These are phyloP conservation scores for Brachionus rotundiformis DNA, from an alignment of 1,140 invertebrate species.

Conservation along the genomic window DNA sequence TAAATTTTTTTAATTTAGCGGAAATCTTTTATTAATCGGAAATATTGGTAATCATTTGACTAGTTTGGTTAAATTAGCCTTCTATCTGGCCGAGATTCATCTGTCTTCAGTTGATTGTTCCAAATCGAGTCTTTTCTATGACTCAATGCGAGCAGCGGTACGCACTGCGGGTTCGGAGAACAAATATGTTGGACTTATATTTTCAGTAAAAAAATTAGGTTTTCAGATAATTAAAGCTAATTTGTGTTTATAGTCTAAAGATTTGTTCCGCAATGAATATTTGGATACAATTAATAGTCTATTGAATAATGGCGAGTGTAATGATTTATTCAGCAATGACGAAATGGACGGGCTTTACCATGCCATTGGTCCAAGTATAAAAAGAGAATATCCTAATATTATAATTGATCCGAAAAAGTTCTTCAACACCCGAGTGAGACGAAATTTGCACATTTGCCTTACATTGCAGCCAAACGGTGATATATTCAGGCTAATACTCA, in stretches of 20 bases:
- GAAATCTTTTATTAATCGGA: conserved; percentile 62
- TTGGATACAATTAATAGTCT: conserved; percentile 63
- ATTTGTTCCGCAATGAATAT: conserved; percentile 59
- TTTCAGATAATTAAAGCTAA: no score
- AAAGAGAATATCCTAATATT: conserved; percentile 60
- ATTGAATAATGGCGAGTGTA: conserved; percentile 62
- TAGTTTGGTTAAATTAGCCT: conserved; percentile 60
- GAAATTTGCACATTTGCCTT: conserved; percentile 62
- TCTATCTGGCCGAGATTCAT: conserved; percentile 62
- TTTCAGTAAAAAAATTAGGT: conserved; percentile 57
- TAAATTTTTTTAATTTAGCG: conserved; percentile 55
- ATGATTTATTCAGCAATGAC: conserved; percentile 63
- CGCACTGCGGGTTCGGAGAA: conserved; percentile 61
- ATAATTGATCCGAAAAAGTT: conserved; percentile 62
- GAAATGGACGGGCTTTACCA: conserved; percentile 63
- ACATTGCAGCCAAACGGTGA: conserved; percentile 60
- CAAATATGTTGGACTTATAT: conserved; percentile 60
- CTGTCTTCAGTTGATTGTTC: conserved; percentile 60
- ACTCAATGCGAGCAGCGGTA: conserved; percentile 61
- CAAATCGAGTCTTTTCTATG: conserved; percentile 62
- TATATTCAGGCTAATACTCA: conserved; percentile 58
- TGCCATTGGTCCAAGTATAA: conserved; percentile 61
- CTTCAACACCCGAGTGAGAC: conserved; percentile 62
- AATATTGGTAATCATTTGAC: conserved; percentile 61
- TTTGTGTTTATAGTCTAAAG: no score